Percentiles rank a stretch among this genome's conserved stretches.
phyloP scores from a whole-genome alignment of 2,888 invertebrate species.

The Tipula unca region DNA sequence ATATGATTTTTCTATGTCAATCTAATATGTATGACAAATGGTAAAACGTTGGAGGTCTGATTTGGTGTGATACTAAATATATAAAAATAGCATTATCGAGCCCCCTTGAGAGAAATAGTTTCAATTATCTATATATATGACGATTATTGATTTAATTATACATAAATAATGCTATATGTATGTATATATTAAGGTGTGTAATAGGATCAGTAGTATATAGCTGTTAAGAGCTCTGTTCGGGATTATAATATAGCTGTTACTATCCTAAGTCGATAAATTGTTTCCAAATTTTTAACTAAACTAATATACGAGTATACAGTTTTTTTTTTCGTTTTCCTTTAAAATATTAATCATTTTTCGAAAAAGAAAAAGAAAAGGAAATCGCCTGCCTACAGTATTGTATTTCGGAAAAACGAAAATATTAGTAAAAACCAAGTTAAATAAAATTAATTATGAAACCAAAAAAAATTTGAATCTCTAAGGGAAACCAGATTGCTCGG shows the following conservation, averaged over 20 bases:
- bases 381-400: background rate
- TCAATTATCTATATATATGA: background rate
- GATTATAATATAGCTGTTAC: background rate
- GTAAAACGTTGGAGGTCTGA: background rate
- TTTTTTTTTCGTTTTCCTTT: background rate
- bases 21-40: background rate
- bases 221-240: too few species aligned
- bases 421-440: background rate
- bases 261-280: background rate
- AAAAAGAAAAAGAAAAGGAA: background rate
- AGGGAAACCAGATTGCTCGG: background rate
- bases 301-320: too few species aligned
- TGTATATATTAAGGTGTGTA: background rate
- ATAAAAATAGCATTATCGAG: background rate
- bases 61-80: background rate
- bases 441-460: background rate
- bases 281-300: background rate
- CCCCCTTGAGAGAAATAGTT: background rate
- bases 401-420: background rate
- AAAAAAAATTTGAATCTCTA: background rate
- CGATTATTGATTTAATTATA: background rate
- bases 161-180: background rate
- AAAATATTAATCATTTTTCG: background rate
- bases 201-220: background rate
- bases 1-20: background rate